Evolutionary conservation across 1,140 invertebrate genomes (phyloP).

Genomic region (Delia radicum): DNA sequence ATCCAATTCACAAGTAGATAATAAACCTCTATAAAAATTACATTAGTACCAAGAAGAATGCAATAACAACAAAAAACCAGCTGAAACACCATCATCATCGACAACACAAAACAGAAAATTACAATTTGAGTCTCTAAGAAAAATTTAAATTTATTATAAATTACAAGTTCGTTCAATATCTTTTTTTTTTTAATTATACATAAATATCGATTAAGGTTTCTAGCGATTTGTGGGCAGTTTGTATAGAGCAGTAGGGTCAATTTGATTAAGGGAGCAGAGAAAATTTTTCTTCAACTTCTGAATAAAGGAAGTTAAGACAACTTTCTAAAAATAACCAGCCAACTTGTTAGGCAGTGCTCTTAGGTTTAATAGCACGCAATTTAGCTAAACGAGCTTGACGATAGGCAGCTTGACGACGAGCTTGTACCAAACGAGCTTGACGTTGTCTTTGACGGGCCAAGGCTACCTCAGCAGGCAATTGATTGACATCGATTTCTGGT

Average conservation of each 20-base stretch:
- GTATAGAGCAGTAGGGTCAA: not conserved
- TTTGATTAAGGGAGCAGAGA: not conserved
- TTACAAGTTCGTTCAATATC: conserved; percentile 3
- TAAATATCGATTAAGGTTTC: not conserved
- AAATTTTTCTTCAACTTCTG: conserved; percentile 11
- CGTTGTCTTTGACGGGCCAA: conserved; percentile 21
- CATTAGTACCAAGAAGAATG: no score
- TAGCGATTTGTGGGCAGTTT: not conserved
- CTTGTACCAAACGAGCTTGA: conserved; percentile 17
- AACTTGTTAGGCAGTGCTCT: conserved; percentile 3
- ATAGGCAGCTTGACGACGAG: conserved; percentile 18
- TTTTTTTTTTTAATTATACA: no score
- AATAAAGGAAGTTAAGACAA: not conserved
- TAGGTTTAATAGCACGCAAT: conserved; percentile 24
- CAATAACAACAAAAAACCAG: no score
- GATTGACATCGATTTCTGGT: conserved; percentile 33
- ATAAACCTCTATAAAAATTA: not conserved
- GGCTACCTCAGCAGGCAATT: not conserved
- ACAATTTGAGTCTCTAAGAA: not conserved
- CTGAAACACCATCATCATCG: not conserved
- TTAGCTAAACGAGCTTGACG: conserved; percentile 22
- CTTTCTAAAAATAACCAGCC: not conserved
- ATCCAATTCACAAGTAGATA: no score
- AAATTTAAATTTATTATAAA: not conserved
- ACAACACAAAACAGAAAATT: not conserved